A percentile compares a stretch with the other conserved stretches of the same genome.
Conservation (phyloP, 1,140 invertebrate species). For the Drosophila pseudoobscura region DNA sequence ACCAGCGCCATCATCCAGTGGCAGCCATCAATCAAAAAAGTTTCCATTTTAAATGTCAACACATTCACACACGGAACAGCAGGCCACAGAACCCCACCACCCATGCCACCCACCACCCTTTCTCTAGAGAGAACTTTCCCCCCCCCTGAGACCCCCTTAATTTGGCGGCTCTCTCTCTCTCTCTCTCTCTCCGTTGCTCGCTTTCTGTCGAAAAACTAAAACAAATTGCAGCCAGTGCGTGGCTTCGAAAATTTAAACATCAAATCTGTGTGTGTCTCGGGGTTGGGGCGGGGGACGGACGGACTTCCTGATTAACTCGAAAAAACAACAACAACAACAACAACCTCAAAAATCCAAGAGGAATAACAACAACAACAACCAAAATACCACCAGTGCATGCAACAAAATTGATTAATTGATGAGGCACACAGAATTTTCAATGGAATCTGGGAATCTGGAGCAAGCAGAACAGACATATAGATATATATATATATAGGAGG, state of each 20-base stretch:
- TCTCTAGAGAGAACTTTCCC: too few relatives aligned
- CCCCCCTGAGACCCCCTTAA: too few relatives aligned
- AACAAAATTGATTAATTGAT: conserved; percentile 77
- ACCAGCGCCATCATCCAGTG: not conserved
- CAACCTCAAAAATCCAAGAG: conserved; percentile 22
- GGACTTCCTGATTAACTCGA: conserved; percentile 77
- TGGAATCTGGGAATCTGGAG: conserved; percentile 67
- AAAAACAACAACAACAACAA: conserved; percentile 39
- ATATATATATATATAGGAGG: conserved; percentile 24
- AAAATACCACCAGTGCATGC: conserved; percentile 32
- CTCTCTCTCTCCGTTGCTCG: not conserved
- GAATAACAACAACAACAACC: conserved; percentile 45
- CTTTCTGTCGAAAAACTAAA: conserved; percentile 39
- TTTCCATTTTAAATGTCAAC: conserved; percentile 69
- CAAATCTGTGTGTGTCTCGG: conserved; percentile 49
- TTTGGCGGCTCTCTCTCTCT: too few relatives aligned
- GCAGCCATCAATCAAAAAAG: conserved; percentile 62
- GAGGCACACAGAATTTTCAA: conserved; percentile 57
- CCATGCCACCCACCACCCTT: too few relatives aligned
- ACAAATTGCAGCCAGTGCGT: conserved; percentile 65
- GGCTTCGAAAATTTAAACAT: conserved; percentile 65
- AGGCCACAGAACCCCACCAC: not conserved
- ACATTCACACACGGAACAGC: conserved; percentile 21
- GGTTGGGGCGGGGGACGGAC: conserved; percentile 1
- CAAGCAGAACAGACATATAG: conserved; percentile 27